phyloP scores from a whole-genome alignment of 2,888 invertebrate genomes.

The Hetaerina titia region DNA sequence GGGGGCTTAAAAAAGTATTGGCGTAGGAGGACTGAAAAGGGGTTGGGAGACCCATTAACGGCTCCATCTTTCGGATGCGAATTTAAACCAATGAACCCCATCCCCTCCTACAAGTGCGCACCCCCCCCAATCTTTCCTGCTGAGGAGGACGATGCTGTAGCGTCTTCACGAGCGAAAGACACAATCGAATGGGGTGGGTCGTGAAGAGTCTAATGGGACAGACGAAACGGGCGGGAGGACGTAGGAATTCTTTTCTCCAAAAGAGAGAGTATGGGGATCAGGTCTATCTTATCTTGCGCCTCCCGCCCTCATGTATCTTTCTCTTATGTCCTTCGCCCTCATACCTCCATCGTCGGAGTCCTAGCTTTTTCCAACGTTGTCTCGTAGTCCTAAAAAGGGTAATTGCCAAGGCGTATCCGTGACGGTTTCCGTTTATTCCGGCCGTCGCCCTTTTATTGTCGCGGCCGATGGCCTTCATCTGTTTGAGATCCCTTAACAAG shows the following conservation, averaged over 20 bases:
- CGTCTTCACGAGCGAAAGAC: conserved; percentile 8
- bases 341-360: not conserved
- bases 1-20: not conserved
- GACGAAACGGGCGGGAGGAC: not conserved
- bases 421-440: not conserved
- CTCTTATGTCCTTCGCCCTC: not conserved
- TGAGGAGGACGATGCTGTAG: not conserved
- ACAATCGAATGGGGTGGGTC: not conserved
- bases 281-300: not conserved
- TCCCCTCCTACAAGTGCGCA: not conserved
- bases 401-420: conserved; percentile 8
- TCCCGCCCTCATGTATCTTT: not conserved
- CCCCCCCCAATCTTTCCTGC: not conserved
- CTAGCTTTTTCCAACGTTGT: not conserved
- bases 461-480: conserved; percentile 5
- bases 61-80: not conserved
- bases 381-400: not conserved
- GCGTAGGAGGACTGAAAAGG: no score
- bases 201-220: not conserved
- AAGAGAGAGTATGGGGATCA: not conserved
- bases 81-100: not conserved
- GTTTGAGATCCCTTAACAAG: conserved; percentile 30
- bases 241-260: not conserved
- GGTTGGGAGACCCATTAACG: not conserved
- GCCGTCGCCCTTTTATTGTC: not conserved